These are phyloP conservation scores for Camptogramma bilineatum DNA, from an alignment of 2,888 invertebrate species.

Conservation along the genomic window DNA sequence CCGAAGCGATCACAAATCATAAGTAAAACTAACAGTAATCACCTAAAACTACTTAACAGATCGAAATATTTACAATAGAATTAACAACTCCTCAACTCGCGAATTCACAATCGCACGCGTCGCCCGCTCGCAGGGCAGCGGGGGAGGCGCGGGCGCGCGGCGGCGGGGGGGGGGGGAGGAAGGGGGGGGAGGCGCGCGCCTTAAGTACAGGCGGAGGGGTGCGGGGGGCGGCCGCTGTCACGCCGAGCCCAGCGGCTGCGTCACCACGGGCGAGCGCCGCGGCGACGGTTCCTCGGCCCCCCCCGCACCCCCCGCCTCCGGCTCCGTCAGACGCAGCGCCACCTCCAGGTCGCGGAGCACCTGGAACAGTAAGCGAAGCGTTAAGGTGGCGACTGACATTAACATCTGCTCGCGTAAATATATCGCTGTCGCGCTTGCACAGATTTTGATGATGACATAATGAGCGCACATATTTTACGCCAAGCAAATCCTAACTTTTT, in stretches of 20 bases:
- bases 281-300: constrained; percentile 56
- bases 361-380: constrained; percentile 47
- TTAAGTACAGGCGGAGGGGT: constrained; percentile 52
- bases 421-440: no score
- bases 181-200: constrained; percentile 28
- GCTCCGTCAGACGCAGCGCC: constrained; percentile 87
- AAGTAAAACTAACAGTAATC: constrained; percentile 79
- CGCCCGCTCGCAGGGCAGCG: constrained; percentile 45
- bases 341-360: constrained; percentile 96
- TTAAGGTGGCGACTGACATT: background rate
- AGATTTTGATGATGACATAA: no score
- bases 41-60: constrained; percentile 85
- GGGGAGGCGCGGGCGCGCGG: constrained; percentile 22
- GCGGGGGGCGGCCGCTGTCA: constrained; percentile 70
- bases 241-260: constrained; percentile 48
- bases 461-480: no score
- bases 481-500: no score
- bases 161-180: constrained; percentile 25
- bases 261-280: constrained; percentile 34
- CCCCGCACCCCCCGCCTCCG: constrained; percentile 38
- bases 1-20: constrained; percentile 84
- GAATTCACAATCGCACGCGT: constrained; percentile 36
- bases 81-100: constrained; percentile 73
- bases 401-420: no score
- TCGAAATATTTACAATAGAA: constrained; percentile 83